Evolutionary conservation across 30 jellyfish, hydroid and myxozoan genomes (phyloP), one percentile per base, ranked within the genome.

Genomic region (Hydra vulgaris): DNA sequence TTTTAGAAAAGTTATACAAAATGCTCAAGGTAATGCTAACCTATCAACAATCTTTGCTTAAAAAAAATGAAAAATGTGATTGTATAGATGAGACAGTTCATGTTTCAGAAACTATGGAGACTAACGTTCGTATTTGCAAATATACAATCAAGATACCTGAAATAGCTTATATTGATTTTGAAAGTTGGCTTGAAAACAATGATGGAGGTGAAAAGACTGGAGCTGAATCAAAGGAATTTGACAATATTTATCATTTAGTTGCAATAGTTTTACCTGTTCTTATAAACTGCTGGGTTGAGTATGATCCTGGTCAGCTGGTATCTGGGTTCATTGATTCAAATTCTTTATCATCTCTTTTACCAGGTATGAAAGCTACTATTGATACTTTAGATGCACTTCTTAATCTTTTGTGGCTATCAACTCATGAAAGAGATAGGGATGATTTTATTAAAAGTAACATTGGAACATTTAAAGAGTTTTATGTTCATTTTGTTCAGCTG

Each of bases 261-360:
- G 79, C 27, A 20, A 23, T 17, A 17, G 66, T 75, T n/a, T 75
- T 75, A 67, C 96, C 96, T 0, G 89, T 76, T 21, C 83, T 89
- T 17, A 77, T 89, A 23, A 56, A 85, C 26, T 81, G 88, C 55
- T 89, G 96, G 96, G 85, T 79, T 54, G 96, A 89, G 24, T 81
- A 81, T 55, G 85, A 76, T 16, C 92, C 93, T 26, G 79, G 92
- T 17, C 78, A 74, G 8, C 26, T 73, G 23, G 26, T 84, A 16
- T 66, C 82, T 8, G 69, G 92, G 40, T 26, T 70, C 4, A 67
- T 27, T 7, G 95, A 80, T 66, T 78, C 85, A 15, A 23, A 21
- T 18, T 27, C 85, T 21, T 21, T 78, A 3, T 53, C 20, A 20
- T 53, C 85, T 15, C 69, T 77, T 20, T 27, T 78, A 15, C 85